Evolutionary conservation across 1,140 invertebrate genomes (phyloP), one percentile per base, ranked within the genome.

Genomic region (Wasmannia auropunctata): DNA sequence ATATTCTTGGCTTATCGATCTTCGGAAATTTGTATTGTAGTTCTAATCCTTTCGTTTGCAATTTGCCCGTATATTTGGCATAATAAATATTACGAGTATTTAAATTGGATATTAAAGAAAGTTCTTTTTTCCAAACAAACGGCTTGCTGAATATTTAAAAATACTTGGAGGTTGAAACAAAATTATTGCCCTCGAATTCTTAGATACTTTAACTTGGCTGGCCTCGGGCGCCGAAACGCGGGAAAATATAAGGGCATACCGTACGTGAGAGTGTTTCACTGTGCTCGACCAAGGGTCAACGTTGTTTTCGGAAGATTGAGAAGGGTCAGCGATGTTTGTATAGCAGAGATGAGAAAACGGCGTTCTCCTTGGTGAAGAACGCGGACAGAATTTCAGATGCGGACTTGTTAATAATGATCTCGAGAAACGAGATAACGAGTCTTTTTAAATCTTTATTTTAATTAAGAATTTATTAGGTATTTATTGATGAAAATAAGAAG

Each of bases 281-380:
- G 62, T 69, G 22, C 79, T 46, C 22, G 51, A 58, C 67, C 25
- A n/a, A 43, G 79, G 65, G 67, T 72, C 79, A 83, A 83, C 67
- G 67, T 83, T 83, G 65, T 72, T 83, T 83, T 83, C 79, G 67
- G 37, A 83, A 83, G 79, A 83, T 83, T 72, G 79, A 83, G 51
- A 58, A 83, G 79, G 79, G 79, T 72, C 79, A 72, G 79, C 79
- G 79, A 46, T 83, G 67, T 83, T 83, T 83, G 51, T 83, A 83
- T 16, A 72, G 51, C 28, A 31, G 65, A 83, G 51, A 83, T 69
- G 79, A 83, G 79, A 83, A 72, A 83, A 83, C 19, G 79, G n/a
- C 25, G 25, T 56, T 43, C 43, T 81, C 37, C 77, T 69, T 16
- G 37, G 3, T 51, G n/a, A 0, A 83, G 60, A 58, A 72, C 37